Base-by-base conservation (phyloP, 2,888 invertebrate species). In the Margaritifera margaritifera region DNA sequence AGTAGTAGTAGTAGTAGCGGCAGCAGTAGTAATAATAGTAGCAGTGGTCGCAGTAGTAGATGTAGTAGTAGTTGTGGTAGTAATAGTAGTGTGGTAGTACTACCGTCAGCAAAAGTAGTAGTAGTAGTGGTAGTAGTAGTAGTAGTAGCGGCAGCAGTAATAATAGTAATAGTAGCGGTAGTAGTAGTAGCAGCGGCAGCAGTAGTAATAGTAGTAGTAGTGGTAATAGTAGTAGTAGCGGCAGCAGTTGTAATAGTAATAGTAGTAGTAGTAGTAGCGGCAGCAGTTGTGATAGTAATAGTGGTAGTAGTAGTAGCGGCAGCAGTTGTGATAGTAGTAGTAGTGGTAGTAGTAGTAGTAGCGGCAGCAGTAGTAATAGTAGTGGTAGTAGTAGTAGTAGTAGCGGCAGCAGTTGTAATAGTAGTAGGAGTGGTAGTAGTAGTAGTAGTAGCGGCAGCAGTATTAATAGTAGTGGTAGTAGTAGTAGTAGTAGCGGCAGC, bases 121-220 rank as follows among this genome's bases (percentile, higher is more conserved):
- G 63, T 52, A 63, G 63, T 63, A 63, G 63, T 52, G 52, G 63
- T 63, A 63, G 63, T 52, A 63, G 63, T 52, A 63, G 63, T 52
- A 63, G 63, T 63, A 63, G 63, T 63, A 63, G 63, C 24, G 52
- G 63, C 52, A 63, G 63, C 24, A 63, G 64, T 55, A 64, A 56
- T 64, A 64, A 56, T 55, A 64, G 64, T 64, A 64, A 56, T 64
- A 64, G 64, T 64, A 64, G 56, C 24, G 56, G 56, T 27, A 64
- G 64, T 56, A 64, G 56, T 64, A 64, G 56, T 64, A 56, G 56
- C 31, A 64, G 55, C 31, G 56, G 55, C 56, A 64, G 55, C 56
- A 64, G 55, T 64, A 56, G 55, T 55, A 64, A 25, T 64, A 64
- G 55, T 55, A 64, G 55, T 64, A 64, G 55, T 64, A 64, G 55